Base-by-base conservation (phyloP, 92 coral and sea anemone species). In the Phenganax marumi region DNA sequence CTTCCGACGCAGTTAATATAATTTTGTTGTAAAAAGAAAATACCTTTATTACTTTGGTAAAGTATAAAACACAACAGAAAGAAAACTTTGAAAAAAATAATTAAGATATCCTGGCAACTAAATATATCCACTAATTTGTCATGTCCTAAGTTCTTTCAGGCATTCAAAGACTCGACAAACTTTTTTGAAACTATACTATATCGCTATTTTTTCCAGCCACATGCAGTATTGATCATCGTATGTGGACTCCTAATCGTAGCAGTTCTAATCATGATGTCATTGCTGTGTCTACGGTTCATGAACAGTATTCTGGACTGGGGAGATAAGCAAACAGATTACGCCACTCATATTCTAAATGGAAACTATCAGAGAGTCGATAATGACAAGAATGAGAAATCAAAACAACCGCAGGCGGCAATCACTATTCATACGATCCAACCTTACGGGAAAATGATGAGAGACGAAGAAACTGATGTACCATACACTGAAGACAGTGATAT, bases 401-500 rank as follows among this genome's bases (percentile, higher is more conserved):
- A 62, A 39, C 53, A 58, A 39, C 82, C 82, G 12, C 70, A 77
- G 21, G 82, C 71, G 14, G 71, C 82, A 12, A 48, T 77, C 24
- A 39, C 82, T 58, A 62, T 77, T 77, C 82, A 77, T 58, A 77
- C 82, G 14, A 49, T 77, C 33, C 82, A 77, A 60, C 82, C 82
- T 58, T 7, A 60, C 17, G 82, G 61, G 0, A 61, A 77, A 58
- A 63, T 77, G 17, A 77, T 25, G 52, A 58, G 82, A 77, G 82
- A 77, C 17, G 82, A 77, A 58, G 82, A 77, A 25, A 77, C 71
- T 60, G 82, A 77, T 19, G 65, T 77, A n/a, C 82, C 82, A 4
- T 77, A 77, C 51, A 23, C 82, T 16, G 82, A 77, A 77, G 82
- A 77, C n/a, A 77, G 82, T 60, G 82, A 77, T 47, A 65, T 23